Conservation (phyloP, 2,113 vertebrate genomes). For the Mormyrus lacerda region DNA sequence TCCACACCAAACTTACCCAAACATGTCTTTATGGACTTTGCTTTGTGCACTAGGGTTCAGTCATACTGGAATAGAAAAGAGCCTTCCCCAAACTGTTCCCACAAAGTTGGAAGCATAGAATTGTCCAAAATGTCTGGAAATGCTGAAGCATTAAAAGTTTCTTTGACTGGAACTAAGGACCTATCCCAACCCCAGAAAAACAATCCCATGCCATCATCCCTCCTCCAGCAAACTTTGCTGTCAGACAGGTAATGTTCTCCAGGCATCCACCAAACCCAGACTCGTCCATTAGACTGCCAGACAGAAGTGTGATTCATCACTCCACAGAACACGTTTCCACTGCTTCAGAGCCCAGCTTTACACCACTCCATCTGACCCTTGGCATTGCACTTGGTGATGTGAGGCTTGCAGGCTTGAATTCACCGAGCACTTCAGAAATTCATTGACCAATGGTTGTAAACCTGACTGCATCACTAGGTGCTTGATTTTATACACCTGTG, state of each 20-base stretch:
- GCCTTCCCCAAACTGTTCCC: not conserved
- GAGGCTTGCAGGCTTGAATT: not conserved
- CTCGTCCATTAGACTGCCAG: not conserved
- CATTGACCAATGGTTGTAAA: not conserved
- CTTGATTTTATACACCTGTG: not conserved
- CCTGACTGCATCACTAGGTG: not conserved
- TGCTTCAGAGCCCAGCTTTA: not conserved
- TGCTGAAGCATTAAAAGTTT: not conserved
- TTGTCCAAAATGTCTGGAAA: not conserved
- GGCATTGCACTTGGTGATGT: not conserved
- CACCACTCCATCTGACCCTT: not conserved
- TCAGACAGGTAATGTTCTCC: not conserved
- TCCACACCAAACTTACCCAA: not conserved
- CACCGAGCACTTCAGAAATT: not conserved
- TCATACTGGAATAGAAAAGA: not conserved
- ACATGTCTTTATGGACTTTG: not conserved
- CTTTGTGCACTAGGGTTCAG: not conserved
- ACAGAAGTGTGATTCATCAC: not conserved
- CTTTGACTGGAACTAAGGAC: not conserved
- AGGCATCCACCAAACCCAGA: not conserved
- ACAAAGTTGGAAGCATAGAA: not conserved
- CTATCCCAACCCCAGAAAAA: not conserved
- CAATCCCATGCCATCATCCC: not conserved
- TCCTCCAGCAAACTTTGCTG: not conserved
- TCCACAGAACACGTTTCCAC: not conserved